A percentile compares a stretch with the other conserved stretches of the same genome.
These are phyloP conservation scores for Diadema setosum DNA, from an alignment of 35 echinoderm and acorn worm genomes.

Conservation along the genomic window DNA sequence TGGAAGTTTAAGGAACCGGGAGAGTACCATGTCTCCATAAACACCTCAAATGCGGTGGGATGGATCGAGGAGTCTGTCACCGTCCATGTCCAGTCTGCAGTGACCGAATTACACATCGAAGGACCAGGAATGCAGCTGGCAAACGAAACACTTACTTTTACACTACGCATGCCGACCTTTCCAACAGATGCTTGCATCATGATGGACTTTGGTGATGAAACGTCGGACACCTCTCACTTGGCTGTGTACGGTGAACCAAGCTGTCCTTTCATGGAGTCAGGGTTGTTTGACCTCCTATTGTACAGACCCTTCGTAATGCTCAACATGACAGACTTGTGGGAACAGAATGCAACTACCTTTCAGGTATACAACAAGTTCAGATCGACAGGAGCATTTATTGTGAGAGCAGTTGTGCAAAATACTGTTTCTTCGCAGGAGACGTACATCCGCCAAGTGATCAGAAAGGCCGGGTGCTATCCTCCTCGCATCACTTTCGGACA, in stretches of 20 bases:
- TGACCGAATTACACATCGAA: neutral
- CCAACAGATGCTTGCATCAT: neutral
- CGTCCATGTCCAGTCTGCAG: neutral
- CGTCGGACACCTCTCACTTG: neutral
- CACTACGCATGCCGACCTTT: neutral
- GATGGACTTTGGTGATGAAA: neutral
- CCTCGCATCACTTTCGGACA: neutral
- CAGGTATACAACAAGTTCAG: neutral
- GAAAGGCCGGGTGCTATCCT: neutral
- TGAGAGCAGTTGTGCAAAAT: neutral
- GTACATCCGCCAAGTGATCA: neutral
- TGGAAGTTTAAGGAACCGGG: neutral
- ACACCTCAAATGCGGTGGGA: neutral
- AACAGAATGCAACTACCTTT: neutral
- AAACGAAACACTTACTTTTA: neutral
- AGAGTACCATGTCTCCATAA: neutral
- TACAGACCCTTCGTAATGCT: neutral
- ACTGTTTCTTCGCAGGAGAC: neutral
- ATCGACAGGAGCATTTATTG: neutral
- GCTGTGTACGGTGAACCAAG: neutral
- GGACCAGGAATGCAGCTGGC: neutral
- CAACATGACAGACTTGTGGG: neutral
- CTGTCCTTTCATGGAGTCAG: neutral
- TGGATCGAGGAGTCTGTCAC: neutral
- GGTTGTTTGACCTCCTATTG: neutral